Conservation (phyloP, 2,888 invertebrate species). For the Halictus quadricinctus region DNA sequence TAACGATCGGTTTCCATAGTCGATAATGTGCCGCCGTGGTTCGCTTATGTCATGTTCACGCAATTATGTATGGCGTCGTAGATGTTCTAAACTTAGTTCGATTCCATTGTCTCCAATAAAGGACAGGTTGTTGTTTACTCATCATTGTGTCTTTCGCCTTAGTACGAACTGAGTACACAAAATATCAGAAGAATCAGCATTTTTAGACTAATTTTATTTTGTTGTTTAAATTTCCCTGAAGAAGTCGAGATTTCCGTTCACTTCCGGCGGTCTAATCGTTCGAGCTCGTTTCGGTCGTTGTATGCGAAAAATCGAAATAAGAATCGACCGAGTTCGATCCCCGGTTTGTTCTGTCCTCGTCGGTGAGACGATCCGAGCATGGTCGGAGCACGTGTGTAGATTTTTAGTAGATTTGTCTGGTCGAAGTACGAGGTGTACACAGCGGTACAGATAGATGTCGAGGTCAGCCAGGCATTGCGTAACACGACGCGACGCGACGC, state of each 20-base stretch:
- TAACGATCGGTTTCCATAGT: background rate
- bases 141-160: background rate
- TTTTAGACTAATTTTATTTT: too few relatives aligned
- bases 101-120: background rate
- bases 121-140: background rate
- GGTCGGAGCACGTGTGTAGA: background rate
- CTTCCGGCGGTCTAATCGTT: background rate
- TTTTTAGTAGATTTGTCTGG: constrained; percentile 19
- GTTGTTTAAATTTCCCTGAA: too few relatives aligned
- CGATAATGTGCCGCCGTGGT: background rate
- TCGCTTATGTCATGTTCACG: background rate
- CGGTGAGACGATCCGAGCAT: background rate
- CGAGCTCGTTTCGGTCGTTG: background rate
- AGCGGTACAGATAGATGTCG: constrained; percentile 40
- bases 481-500: constrained; percentile 20
- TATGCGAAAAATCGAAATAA: background rate
- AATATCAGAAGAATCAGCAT: background rate
- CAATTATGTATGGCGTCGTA: background rate
- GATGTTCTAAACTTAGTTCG: background rate
- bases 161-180: background rate
- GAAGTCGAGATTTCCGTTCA: too few relatives aligned
- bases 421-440: constrained; percentile 26
- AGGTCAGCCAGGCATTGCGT: constrained; percentile 40
- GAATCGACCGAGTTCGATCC: background rate
- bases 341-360: background rate